phyloP scores from a whole-genome alignment of 2,888 invertebrate genomes.

The Schizotus pectinicornis region DNA sequence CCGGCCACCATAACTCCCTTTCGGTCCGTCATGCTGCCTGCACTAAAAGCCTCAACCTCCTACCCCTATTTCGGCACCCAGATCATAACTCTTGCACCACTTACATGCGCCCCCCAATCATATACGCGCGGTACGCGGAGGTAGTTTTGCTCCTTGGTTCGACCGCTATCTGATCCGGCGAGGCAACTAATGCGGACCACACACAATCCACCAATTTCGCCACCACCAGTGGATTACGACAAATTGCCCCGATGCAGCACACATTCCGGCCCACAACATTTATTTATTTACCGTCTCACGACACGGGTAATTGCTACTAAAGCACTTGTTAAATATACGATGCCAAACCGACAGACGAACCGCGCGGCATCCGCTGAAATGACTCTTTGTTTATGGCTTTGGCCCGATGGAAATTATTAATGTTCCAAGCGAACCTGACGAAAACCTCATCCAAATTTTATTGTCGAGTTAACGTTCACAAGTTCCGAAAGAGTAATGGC shows the following conservation, averaged over 20 bases:
- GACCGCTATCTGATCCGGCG: conserved; percentile 31
- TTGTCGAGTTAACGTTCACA: too few relatives aligned
- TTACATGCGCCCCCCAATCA: conserved; percentile 35
- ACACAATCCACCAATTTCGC: conserved; percentile 50
- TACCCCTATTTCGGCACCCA: conserved; percentile 56
- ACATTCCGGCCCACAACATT: not conserved
- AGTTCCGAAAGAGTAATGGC: too few relatives aligned
- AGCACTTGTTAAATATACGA: conserved; percentile 13
- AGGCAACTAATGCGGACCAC: conserved; percentile 45
- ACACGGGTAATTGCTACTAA: conserved; percentile 44
- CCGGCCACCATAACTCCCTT: conserved; percentile 28
- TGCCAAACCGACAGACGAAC: not conserved
- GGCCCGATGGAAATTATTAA: too few relatives aligned
- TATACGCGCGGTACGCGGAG: not conserved
- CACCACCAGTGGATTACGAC: conserved; percentile 46
- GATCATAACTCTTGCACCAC: conserved; percentile 56
- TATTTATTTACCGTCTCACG: conserved; percentile 44
- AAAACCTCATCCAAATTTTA: too few relatives aligned
- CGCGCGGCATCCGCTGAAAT: not conserved
- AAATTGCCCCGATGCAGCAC: conserved; percentile 45
- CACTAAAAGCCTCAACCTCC: conserved; percentile 55
- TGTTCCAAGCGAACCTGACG: too few relatives aligned
- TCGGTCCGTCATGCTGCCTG: conserved; percentile 50
- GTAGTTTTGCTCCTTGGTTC: conserved; percentile 26
- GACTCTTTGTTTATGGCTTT: too few relatives aligned